phyloP scores from a whole-genome alignment of 2,113 vertebrate genomes.

The Muntiacus muntjak region DNA sequence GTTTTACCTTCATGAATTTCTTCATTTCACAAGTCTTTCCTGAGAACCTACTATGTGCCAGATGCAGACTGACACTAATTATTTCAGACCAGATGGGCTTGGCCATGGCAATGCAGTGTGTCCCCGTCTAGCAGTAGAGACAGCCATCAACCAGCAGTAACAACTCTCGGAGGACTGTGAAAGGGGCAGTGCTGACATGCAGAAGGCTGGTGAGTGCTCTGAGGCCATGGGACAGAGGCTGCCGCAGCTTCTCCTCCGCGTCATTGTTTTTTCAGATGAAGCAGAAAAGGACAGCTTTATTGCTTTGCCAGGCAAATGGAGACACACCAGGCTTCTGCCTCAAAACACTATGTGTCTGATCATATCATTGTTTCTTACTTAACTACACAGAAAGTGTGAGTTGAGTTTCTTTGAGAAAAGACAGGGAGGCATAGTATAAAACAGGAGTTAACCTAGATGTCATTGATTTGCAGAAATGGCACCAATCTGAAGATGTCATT shows the following conservation, averaged over 20 bases:
- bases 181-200: accelerated
- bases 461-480: background rate
- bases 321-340: background rate
- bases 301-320: background rate
- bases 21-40: background rate
- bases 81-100: background rate
- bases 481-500: background rate
- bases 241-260: accelerated
- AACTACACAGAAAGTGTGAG: background rate
- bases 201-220: background rate
- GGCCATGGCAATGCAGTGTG: accelerated
- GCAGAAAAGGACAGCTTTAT: background rate
- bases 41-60: background rate
- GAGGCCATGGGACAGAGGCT: background rate
- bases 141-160: accelerated
- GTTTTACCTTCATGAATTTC: background rate
- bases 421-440: background rate
- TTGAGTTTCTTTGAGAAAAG: background rate
- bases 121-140: background rate
- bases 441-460: background rate
- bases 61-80: accelerated
- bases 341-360: background rate
- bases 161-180: accelerated
- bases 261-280: accelerated
- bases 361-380: background rate